Conservation (phyloP, 1,140 invertebrate genomes). For the Planococcus citri region DNA sequence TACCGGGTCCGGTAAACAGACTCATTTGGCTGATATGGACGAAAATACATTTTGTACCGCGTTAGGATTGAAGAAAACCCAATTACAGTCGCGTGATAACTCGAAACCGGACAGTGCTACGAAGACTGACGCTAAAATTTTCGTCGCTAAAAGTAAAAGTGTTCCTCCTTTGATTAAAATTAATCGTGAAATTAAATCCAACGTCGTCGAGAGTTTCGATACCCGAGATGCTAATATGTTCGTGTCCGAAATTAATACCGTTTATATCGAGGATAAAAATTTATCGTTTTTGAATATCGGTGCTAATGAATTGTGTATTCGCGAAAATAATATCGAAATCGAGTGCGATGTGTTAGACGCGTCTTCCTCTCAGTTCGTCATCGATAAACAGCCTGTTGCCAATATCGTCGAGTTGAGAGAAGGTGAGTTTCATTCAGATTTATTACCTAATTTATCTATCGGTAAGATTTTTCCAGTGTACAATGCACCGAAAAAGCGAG, state of each 20-base stretch:
- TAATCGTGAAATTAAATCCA: background rate
- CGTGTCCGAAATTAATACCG: background rate
- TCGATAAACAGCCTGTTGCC: background rate
- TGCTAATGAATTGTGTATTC: conserved; percentile 11
- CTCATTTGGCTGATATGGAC: background rate
- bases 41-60: conserved; percentile 5
- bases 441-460: background rate
- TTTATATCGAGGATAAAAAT: conserved; percentile 15
- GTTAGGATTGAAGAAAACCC: background rate
- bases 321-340: conserved; percentile 17
- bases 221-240: background rate
- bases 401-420: background rate
- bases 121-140: background rate
- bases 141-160: background rate
- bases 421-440: background rate
- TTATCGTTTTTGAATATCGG: conserved; percentile 10
- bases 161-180: conserved; percentile 11
- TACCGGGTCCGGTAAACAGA: background rate
- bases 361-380: background rate
- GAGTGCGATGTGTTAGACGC: conserved; percentile 10
- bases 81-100: background rate
- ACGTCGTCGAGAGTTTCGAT: background rate
- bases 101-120: background rate
- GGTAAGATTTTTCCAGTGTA: too few species aligned
- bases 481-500: too few species aligned